Evolutionary conservation across 2,113 vertebrate species (phyloP), one percentile per base, ranked within the genome.

Genomic region (Tylochromis polylepis): DNA sequence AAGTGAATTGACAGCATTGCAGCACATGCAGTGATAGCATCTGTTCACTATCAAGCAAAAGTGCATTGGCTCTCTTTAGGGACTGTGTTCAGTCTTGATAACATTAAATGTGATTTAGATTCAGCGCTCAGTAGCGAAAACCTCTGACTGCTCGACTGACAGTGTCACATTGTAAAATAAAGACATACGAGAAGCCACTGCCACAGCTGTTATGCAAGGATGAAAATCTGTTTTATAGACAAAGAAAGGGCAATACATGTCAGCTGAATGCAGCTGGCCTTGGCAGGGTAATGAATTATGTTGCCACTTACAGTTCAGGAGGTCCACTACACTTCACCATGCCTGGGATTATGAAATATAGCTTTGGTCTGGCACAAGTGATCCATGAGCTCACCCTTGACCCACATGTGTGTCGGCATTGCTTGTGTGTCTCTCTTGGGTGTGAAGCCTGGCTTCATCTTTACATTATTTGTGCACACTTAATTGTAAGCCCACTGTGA

Each of bases 151-250:
- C 67, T 29, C 34, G 27, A 36, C 41, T 36, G 80, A 56, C 7
- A 34, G 24, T 11, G n/a, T 79, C 81, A 53, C 27, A 53, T 82
- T 34, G 72, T 77, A 58, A 91, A 89, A 86, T 41, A 20, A 57
- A 91, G 67, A 84, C 59, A 77, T 27, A 84, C 38, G 41, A 80
- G 79, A 51, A 11, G 59, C 81, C 11, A 14, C 59, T 36, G 78
- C 77, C 83, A 18, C 20, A 41, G 10, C 46, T 55, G 53, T 91
- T 89, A 89, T 77, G 57, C 85, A 91, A 91, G 49, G 51, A 88
- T 85, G 57, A 85, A 85, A 91, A 90, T 90, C 82, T 92, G 75
- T 86, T 90, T 93, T 60, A 85, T 86, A 87, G 77, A 85, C 79
- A 89, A 87, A 89, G 56, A 81, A 29, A 70, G 72, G 58, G 67